Percentiles rank a stretch among this genome's conserved stretches.
phyloP scores from a whole-genome alignment of 2,888 invertebrate species.

The Portevinia maculata region DNA sequence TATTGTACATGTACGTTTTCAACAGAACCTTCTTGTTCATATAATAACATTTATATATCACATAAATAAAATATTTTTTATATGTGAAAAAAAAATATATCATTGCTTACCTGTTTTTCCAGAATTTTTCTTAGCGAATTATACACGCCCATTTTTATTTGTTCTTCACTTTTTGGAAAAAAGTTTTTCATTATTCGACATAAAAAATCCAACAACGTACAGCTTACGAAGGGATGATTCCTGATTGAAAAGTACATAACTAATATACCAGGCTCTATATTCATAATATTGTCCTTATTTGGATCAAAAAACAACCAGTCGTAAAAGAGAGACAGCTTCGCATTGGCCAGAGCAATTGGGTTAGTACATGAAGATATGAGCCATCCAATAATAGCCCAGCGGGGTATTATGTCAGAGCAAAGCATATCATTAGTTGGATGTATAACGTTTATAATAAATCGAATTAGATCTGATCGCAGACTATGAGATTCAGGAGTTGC shows the following conservation, averaged over 20 bases:
- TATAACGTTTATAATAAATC: constrained; percentile 87
- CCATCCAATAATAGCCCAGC: constrained; percentile 90
- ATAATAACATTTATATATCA: no score
- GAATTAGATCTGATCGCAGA: constrained; percentile 87
- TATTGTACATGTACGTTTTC: no score
- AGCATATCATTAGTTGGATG: constrained; percentile 88
- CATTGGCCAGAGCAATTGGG: constrained; percentile 87
- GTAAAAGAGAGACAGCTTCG: constrained; percentile 87
- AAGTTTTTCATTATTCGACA: constrained; percentile 85
- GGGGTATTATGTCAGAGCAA: constrained; percentile 87
- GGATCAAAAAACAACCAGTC: constrained; percentile 89
- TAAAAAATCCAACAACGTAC: constrained; percentile 87
- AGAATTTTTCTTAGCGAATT: constrained; percentile 82
- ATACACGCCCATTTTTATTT: constrained; percentile 83
- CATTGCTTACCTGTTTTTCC: constrained; percentile 89
- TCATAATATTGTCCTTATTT: constrained; percentile 88
- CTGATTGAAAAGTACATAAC: constrained; percentile 88
- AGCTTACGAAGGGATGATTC: constrained; percentile 87
- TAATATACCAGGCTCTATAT: constrained; percentile 87
- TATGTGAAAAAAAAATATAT: not conserved
- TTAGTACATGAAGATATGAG: constrained; percentile 87
- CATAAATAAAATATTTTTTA: constrained; percentile 5
- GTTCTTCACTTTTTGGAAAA: constrained; percentile 81
- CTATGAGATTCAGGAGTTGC: constrained; percentile 87
- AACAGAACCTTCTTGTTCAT: no score